Conservation (phyloP, 2,888 invertebrate genomes). For the Pachydiplax longipennis region DNA sequence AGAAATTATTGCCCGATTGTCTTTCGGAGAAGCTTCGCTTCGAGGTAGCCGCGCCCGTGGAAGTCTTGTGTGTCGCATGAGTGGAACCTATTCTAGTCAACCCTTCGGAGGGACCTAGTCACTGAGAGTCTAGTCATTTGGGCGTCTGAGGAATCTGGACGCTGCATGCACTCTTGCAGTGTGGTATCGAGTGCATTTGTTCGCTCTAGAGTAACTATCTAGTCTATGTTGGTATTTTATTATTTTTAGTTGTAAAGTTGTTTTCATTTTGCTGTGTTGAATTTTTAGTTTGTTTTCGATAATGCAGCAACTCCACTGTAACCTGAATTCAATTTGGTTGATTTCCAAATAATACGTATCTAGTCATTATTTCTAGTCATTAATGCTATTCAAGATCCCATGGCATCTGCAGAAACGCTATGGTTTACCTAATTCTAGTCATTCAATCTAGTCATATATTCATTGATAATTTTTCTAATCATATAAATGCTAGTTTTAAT, state of each 20-base stretch:
- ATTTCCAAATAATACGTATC: no score
- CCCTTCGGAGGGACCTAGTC: not conserved
- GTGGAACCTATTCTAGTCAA: not conserved
- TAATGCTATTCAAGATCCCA: not conserved
- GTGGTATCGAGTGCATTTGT: not conserved
- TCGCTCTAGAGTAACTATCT: not conserved
- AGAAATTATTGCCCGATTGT: not conserved
- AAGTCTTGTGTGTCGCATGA: not conserved
- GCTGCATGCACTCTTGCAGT: not conserved
- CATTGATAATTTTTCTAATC: not conserved
- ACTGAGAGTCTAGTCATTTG: not conserved
- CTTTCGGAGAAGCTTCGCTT: not conserved
- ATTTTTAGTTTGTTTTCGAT: no score
- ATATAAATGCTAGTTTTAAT: no score
- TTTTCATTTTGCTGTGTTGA: not conserved
- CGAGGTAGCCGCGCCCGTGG: not conserved
- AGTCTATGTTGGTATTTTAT: not conserved
- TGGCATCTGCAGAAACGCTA: no score
- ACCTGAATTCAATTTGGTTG: no score
- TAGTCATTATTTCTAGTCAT: not conserved
- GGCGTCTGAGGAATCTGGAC: not conserved
- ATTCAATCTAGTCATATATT: not conserved
- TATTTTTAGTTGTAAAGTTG: not conserved
- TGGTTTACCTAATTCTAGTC: not conserved
- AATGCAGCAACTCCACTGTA: no score